These are phyloP conservation scores for Natator depressus DNA, from an alignment of 2,113 vertebrate genomes.

Conservation along the genomic window DNA sequence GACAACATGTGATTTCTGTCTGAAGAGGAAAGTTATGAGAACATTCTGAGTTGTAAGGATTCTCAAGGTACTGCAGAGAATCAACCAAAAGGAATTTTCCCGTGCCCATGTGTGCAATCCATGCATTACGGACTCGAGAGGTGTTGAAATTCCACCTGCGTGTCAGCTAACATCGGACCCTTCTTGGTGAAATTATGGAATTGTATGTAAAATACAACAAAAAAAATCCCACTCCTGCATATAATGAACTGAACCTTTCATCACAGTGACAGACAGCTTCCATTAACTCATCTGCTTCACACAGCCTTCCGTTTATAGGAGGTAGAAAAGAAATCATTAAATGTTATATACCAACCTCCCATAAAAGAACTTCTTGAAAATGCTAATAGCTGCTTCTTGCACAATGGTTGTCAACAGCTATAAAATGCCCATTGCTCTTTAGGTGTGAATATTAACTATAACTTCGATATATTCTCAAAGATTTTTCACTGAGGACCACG, in stretches of 20 bases:
- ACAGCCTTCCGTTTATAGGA: background rate
- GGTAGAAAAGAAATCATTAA: background rate
- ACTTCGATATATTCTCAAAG: background rate
- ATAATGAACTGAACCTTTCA: background rate
- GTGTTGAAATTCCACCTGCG: background rate
- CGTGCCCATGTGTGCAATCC: background rate
- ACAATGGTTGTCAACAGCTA: background rate
- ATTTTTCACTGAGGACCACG: background rate
- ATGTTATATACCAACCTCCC: background rate
- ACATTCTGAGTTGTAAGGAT: background rate
- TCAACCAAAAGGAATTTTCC: background rate
- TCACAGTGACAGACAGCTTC: background rate
- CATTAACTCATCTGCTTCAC: slow-evolving; percentile 6
- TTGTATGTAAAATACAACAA: background rate
- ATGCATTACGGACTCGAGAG: background rate
- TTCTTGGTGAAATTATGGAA: background rate
- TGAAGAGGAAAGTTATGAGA: background rate
- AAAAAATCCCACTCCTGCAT: background rate
- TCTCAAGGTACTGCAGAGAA: background rate
- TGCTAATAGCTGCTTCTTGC: background rate
- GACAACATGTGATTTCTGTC: background rate
- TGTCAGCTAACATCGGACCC: background rate
- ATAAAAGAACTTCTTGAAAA: background rate
- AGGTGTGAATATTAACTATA: background rate
- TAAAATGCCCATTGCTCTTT: background rate